Evolutionary conservation across 1,140 invertebrate genomes (phyloP).

Genomic region (Drusus annulatus): DNA sequence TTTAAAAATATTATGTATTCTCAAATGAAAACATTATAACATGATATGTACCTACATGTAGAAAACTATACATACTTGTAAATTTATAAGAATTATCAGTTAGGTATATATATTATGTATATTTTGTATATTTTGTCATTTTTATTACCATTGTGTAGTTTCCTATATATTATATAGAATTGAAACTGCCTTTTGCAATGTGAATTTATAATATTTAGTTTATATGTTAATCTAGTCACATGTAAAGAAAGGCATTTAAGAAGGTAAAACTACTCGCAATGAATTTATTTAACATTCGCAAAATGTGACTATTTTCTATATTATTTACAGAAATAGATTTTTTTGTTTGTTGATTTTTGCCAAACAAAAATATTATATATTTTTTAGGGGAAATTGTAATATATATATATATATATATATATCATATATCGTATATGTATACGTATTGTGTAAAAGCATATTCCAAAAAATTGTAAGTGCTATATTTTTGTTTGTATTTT

Average conservation of each 20-base stretch:
- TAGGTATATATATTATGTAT: no score
- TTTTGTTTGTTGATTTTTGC: background rate
- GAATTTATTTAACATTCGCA: background rate
- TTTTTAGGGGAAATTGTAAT: slow-evolving; percentile 3
- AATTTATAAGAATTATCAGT: no score
- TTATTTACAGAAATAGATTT: background rate
- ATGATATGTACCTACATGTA: no score
- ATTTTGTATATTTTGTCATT: no score
- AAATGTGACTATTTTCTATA: slow-evolving; percentile 6
- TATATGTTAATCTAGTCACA: slow-evolving; percentile 18
- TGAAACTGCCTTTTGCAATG: background rate
- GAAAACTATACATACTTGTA: no score
- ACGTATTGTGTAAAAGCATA: background rate
- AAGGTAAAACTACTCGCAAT: background rate
- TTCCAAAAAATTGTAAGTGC: slow-evolving; percentile 5
- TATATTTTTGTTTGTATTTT: no score
- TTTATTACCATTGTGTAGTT: no score
- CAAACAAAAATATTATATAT: no score
- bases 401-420: slow-evolving; percentile 2
- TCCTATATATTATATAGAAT: no score
- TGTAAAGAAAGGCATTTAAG: slow-evolving; percentile 8
- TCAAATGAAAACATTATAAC: no score
- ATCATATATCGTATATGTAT: background rate
- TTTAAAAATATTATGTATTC: no score
- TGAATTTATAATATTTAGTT: background rate